Conservation (phyloP, 2,888 invertebrate genomes). For the Buathra laborator region DNA sequence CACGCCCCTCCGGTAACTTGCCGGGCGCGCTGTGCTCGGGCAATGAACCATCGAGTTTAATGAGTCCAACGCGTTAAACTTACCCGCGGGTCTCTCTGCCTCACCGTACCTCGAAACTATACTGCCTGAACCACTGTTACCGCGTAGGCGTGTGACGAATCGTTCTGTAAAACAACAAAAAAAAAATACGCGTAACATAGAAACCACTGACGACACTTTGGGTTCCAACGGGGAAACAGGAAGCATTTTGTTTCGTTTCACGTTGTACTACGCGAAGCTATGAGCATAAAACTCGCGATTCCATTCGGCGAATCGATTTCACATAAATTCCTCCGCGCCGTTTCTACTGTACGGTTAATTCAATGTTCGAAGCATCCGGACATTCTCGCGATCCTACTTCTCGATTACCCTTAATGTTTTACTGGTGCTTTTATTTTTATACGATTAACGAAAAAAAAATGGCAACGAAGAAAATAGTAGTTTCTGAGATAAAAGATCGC, state of each 20-base stretch:
- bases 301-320: constrained; percentile 48
- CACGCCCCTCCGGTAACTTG: constrained; percentile 52
- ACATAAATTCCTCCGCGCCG: constrained; percentile 40
- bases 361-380: constrained; percentile 39
- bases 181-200: constrained; percentile 1
- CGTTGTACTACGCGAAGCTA: background rate
- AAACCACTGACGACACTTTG: background rate
- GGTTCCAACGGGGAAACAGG: background rate
- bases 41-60: constrained; percentile 68
- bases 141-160: constrained; percentile 19
- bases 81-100: constrained; percentile 53
- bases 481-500: background rate
- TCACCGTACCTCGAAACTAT: background rate
- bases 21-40: constrained; percentile 41
- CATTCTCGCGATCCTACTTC: background rate
- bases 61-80: constrained; percentile 67
- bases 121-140: background rate
- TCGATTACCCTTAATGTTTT: background rate
- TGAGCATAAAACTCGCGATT: constrained; percentile 22
- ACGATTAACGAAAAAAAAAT: constrained; percentile 18
- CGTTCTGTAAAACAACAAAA: background rate
- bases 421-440: background rate
- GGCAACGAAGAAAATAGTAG: background rate
- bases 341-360: constrained; percentile 31
- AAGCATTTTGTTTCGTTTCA: constrained; percentile 12